These are phyloP conservation scores for Scaptomyza tumidula DNA, from an alignment of 2,888 invertebrate species.

Conservation along the genomic window DNA sequence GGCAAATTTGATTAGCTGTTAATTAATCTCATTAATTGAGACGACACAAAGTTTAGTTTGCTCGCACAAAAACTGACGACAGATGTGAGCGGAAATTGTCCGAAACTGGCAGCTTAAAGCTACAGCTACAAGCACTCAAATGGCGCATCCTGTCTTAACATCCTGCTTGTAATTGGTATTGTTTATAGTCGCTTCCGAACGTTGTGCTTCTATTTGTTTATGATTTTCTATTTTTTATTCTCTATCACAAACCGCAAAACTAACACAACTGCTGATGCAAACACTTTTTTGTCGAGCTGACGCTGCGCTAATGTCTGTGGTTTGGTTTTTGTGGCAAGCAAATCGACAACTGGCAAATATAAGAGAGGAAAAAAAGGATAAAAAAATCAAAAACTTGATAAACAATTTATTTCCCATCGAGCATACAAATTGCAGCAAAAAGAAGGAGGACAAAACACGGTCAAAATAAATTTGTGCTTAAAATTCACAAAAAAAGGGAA, in stretches of 20 bases:
- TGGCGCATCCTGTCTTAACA: constrained; percentile 15
- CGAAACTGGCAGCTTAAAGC: constrained; percentile 52
- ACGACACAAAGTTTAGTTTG: constrained; percentile 58
- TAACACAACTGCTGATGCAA: constrained; percentile 36
- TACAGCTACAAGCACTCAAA: constrained; percentile 11
- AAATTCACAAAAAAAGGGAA: constrained; percentile 45
- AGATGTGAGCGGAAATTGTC: constrained; percentile 64
- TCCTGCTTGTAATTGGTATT: constrained; percentile 37
- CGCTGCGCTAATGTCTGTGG: constrained; percentile 45
- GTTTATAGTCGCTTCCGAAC: constrained; percentile 13
- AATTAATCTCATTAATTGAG: constrained; percentile 75
- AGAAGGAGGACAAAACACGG: constrained; percentile 14
- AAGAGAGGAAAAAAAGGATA: constrained; percentile 1
- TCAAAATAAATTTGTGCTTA: constrained; percentile 42
- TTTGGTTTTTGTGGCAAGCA: constrained; percentile 26
- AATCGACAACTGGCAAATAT: constrained; percentile 12
- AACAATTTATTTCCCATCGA: constrained; percentile 41
- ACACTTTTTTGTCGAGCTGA: constrained; percentile 43
- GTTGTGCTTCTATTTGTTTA: constrained; percentile 32
- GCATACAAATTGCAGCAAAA: constrained; percentile 49
- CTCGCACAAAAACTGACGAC: constrained; percentile 54
- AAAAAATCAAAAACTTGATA: constrained; percentile 45
- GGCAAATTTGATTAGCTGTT: constrained; percentile 73
- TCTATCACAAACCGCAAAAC: constrained; percentile 32
- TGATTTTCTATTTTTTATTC: constrained; percentile 23